Evolutionary conservation across 2,797 vertebrate species (phyloP), one percentile per base, ranked within the genome.

Genomic region (Botia almorhae): DNA sequence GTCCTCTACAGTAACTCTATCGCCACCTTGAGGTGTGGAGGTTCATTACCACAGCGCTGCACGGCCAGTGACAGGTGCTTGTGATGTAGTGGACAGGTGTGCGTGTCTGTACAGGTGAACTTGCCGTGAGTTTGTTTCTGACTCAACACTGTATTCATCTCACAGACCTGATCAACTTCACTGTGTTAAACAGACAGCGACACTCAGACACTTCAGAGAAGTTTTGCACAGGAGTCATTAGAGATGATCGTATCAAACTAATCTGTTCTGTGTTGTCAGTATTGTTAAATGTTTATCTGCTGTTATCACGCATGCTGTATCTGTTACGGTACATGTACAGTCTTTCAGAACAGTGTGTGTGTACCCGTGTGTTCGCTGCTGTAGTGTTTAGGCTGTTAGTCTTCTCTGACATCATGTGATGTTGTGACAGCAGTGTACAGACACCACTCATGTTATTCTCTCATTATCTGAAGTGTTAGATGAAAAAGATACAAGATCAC

Each of bases 151-250:
- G 51, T 8, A 64, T 72, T 76, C 21, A 82, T 69, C 73, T 69
- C 78, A 70, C 78, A 79, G 72, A 81, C 68, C 69, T 71, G 65
- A 83, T 63, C 51, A 23, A 83, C 46, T 73, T 69, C 69, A 69
- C 83, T 87, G 84, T 85, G 86, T 81, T 67, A 23, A 39, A 64
- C 78, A 21, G 68, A 16, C 26, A 74, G 69, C 65, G 55, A 72
- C 63, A 53, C 73, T 83, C 12, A 60, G 74, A n/a, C 64, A 58
- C 81, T 46, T 71, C 36, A 64, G 61, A 46, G 65, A 50, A 13
- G 19, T 29, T 17, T 61, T 56, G 14, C 51, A 74, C 78, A 60
- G 48, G 3, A 43, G 19, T 39, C 76, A 56, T 7, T 2, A 21
- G 19, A 56, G 71, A 70, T 53, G n/a, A n/a, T n/a, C n/a, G n/a